Base-by-base conservation (phyloP, 2,888 invertebrate genomes). In the Elysia crispata region DNA sequence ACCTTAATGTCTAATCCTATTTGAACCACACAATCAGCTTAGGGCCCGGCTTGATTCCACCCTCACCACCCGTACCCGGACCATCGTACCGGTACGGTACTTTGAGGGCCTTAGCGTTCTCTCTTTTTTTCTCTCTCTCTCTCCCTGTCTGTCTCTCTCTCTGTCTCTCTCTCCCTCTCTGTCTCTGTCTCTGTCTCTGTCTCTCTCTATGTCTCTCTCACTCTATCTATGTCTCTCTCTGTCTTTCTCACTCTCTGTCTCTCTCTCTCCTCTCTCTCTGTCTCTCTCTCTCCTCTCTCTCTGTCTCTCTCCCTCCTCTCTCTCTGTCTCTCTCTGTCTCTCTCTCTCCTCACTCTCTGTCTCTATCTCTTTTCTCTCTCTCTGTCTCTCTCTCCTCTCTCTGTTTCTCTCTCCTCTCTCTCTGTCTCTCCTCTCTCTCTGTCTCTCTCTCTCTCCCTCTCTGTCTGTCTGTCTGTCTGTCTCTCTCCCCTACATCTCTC, bases 21-120 rank as follows among this genome's bases (percentile, higher is more conserved):
- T 57, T 60, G 20, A 31, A 25, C n/a, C 75, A 33, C 62, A 75
- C 75, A 75, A 49, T 75, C 62, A 75, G 57, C 41, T 60, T 64
- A 64, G 75, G 62, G 28, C 18, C 49, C 75, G 62, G 64, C 57
- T 23, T 75, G 75, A 75, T 64, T 41, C 41, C 41, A 41, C 41
- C 41, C 41, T 41, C 41, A 41, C 41, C 41, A 41, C 11, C 41
- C 11, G 41, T 41, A 41, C 41, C 41, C 11, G 41, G 5, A 41
- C 41, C 41, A 11, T 6, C 41, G 3, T 41, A 41, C 41, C 41
- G 41, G 41, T 11, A 41, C 41, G 41, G 41, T 41, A 41, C 41
- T 41, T 41, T 41, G 41, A 11, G 41, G 41, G 41, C 41, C 41
- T 41, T 41, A 41, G 41, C 41, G 67, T 77, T 54, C 57, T 66